Evolutionary conservation across 2,113 vertebrate species (phyloP).

Genomic region (Lepidothrix coronata): DNA sequence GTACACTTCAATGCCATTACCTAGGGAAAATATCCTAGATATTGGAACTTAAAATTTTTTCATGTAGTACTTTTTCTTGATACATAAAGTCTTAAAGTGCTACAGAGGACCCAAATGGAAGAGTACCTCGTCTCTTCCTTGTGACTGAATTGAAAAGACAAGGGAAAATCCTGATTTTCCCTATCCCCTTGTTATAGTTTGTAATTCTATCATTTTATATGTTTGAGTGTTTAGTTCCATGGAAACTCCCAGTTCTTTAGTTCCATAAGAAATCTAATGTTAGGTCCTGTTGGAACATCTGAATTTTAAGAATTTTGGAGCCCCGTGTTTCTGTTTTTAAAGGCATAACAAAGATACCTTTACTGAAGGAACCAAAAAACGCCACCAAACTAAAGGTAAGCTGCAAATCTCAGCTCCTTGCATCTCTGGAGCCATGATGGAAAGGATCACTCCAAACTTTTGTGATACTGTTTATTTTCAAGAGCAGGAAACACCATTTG

Average conservation of each 20-base stretch:
- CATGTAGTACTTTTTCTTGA: neutral
- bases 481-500: neutral
- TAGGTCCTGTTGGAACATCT: neutral
- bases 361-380: neutral
- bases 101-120: neutral
- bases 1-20: neutral
- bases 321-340: neutral
- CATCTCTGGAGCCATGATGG: neutral
- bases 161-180: neutral
- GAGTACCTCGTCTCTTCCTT: neutral
- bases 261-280: neutral
- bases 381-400: neutral
- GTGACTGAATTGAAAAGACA: neutral
- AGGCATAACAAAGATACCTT: neutral
- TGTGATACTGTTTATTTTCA: neutral
- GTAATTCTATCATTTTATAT: neutral
- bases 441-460: neutral
- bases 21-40: neutral
- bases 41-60: neutral
- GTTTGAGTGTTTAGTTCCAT: neutral
- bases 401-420: neutral
- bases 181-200: neutral
- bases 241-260: neutral
- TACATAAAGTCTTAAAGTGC: neutral
- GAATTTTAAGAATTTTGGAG: neutral